phyloP scores from a whole-genome alignment of 37 sponge, comb jelly and placozoan genomes.

The Spongilla lacustris region DNA sequence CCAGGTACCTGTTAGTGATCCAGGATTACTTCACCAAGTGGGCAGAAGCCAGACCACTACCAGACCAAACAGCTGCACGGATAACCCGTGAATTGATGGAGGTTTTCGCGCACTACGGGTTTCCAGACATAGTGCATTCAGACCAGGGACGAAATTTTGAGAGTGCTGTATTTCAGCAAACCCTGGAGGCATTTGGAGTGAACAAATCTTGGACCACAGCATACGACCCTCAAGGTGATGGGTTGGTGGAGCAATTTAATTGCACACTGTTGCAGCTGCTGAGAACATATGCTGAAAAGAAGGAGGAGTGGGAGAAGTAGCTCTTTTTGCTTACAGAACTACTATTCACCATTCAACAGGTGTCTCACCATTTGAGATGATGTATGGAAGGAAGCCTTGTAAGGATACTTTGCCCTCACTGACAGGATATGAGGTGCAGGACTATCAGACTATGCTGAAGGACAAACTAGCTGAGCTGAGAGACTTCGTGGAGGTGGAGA shows the following conservation, averaged over 20 bases:
- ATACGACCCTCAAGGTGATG: constrained; percentile 67
- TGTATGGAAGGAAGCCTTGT: too few relatives aligned
- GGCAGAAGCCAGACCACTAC: constrained; percentile 57
- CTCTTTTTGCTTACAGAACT: too few relatives aligned
- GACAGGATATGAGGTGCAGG: constrained; percentile 19
- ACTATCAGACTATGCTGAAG: constrained; percentile 7
- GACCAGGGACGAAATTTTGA: constrained; percentile 75
- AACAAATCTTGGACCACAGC: constrained; percentile 41
- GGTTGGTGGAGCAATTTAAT: constrained; percentile 73
- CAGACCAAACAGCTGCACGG: constrained; percentile 42
- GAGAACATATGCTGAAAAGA: constrained; percentile 40
- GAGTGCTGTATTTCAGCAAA: constrained; percentile 16
- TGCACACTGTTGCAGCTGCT: constrained; percentile 52
- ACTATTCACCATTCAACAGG: too few relatives aligned
- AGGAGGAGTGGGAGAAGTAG: too few relatives aligned
- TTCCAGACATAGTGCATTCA: constrained; percentile 41
- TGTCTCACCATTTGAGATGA: too few relatives aligned
- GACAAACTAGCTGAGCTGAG: constrained; percentile 34
- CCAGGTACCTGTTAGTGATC: constrained; percentile 48
- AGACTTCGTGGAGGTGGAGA: constrained; percentile 47
- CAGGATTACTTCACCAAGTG: constrained; percentile 71
- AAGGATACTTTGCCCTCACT: too few relatives aligned
- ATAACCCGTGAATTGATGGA: constrained; percentile 21
- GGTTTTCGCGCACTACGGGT: constrained; percentile 12
- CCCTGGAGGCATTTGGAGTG: constrained; percentile 47